phyloP scores from a whole-genome alignment of 2,113 vertebrate species.

The Nibea coibor region DNA sequence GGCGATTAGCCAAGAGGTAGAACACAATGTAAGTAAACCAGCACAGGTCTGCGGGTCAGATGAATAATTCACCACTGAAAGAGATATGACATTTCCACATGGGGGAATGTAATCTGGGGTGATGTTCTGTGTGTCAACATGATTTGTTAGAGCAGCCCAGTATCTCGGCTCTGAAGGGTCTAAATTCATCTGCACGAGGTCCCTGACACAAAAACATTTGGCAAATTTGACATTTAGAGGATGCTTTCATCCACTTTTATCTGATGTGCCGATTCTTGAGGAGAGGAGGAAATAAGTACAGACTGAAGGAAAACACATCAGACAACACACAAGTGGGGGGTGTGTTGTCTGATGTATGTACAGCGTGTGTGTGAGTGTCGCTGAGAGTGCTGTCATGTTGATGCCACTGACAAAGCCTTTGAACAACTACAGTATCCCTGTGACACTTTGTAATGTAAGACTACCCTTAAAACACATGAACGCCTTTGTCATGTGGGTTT shows the following conservation, averaged over 20 bases:
- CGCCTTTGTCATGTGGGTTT: slow-evolving; percentile 25
- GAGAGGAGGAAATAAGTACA: slow-evolving; percentile 22
- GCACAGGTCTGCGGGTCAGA: not conserved
- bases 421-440: slow-evolving; percentile 27
- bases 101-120: slow-evolving; percentile 30
- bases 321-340: not conserved
- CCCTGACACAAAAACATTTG: slow-evolving; percentile 10
- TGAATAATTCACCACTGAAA: slow-evolving; percentile 47
- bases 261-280: slow-evolving; percentile 30
- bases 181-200: slow-evolving; percentile 22
- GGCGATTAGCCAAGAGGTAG: not conserved
- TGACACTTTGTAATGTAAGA: slow-evolving; percentile 46
- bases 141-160: slow-evolving; percentile 14
- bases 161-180: not conserved
- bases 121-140: slow-evolving; percentile 34
- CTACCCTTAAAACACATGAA: slow-evolving; percentile 44
- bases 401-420: slow-evolving; percentile 38
- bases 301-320: slow-evolving; percentile 22
- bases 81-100: slow-evolving; percentile 46
- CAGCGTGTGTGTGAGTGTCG: slow-evolving; percentile 8
- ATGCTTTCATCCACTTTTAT: slow-evolving; percentile 36
- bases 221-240: slow-evolving; percentile 42
- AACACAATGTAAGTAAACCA: slow-evolving; percentile 14
- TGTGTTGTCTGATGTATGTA: slow-evolving; percentile 19
- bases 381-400: slow-evolving; percentile 31